Evolutionary conservation across 2,797 vertebrate species (phyloP), one percentile per base, ranked within the genome.

Genomic region (Sebastiscus tertius): DNA sequence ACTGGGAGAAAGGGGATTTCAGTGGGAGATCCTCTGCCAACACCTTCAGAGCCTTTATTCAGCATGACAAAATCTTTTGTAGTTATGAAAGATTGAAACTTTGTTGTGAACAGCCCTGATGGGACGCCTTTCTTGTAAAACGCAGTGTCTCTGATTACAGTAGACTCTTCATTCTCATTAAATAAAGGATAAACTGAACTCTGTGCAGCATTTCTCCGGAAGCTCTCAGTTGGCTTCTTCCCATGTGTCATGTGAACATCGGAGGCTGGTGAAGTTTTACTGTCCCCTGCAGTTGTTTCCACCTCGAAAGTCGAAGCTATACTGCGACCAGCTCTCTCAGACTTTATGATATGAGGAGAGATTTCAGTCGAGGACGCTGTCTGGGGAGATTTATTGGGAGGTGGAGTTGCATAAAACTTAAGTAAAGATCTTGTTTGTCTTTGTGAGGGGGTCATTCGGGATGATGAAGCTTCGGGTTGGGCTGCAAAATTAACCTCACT

Each of bases 51-150:
- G 74, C 12, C 26, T 84, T 76, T 61, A 63, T 75, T 82, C 13
- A 77, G 39, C 33, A 52, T 56, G 33, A 84, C 68, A 4, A 55
- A 27, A 46, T 78, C 77, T 76, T 89, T 77, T 73, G 71, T 81
- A 46, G 81, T 67, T 20, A 62, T 72, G 4, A 87, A 79, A 84
- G 79, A 83, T 65, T 77, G 68, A 63, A 76, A 59, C 26, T 39
- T 72, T 71, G 80, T 77, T 39, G 68, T 77, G 49, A 86, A 34
- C 18, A 63, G 34, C 60, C 27, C 55, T 67, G 73, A 72, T 39
- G 71, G n/a, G 74, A 71, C 13, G 39, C 46, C 55, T 42, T 68
- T 83, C 60, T 64, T 86, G 66, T 84, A 49, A 79, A 88, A 75
- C 4, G 8, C 5, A 7, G 24, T 8, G 22, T 75, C 70, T 67